These are phyloP conservation scores for Axea sp. DNA, from an alignment of 2,888 invertebrate species.

Conservation along the genomic window DNA sequence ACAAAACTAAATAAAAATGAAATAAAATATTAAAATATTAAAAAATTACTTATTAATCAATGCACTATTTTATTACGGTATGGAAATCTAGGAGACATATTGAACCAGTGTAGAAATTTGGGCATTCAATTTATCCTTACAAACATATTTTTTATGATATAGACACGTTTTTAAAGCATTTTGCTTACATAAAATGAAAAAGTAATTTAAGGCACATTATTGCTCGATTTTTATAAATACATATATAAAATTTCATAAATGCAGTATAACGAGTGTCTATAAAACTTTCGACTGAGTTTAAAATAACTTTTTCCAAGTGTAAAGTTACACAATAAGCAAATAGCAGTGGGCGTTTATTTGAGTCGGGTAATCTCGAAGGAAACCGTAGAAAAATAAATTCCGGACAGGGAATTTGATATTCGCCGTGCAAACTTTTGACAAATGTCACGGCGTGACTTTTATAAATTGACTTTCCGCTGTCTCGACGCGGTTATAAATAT, in stretches of 20 bases:
- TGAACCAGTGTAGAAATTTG: too few relatives aligned
- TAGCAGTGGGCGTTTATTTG: constrained; percentile 4
- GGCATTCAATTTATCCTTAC: too few relatives aligned
- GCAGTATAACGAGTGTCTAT: not conserved
- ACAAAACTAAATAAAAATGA: too few relatives aligned
- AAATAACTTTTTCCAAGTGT: not conserved
- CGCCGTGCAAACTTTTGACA: constrained; percentile 23
- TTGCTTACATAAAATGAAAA: too few relatives aligned
- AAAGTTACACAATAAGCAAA: constrained; percentile 2
- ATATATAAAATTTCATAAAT: not conserved
- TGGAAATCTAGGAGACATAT: too few relatives aligned
- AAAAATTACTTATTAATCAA: too few relatives aligned
- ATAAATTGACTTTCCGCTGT: constrained; percentile 30
- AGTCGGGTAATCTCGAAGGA: constrained; percentile 1
- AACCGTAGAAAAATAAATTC: constrained; percentile 11
- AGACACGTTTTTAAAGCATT: too few relatives aligned
- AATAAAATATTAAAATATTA: too few relatives aligned
- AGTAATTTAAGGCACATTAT: too few relatives aligned
- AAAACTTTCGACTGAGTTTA: not conserved
- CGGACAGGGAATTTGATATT: constrained; percentile 18
- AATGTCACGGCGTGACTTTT: constrained; percentile 36
- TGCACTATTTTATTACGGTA: too few relatives aligned
- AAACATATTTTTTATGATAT: too few relatives aligned
- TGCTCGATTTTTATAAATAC: not conserved
- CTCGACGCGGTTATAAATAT: constrained; percentile 34